Conservation (phyloP, 2,888 invertebrate genomes). For the Scaptomyza flava region DNA sequence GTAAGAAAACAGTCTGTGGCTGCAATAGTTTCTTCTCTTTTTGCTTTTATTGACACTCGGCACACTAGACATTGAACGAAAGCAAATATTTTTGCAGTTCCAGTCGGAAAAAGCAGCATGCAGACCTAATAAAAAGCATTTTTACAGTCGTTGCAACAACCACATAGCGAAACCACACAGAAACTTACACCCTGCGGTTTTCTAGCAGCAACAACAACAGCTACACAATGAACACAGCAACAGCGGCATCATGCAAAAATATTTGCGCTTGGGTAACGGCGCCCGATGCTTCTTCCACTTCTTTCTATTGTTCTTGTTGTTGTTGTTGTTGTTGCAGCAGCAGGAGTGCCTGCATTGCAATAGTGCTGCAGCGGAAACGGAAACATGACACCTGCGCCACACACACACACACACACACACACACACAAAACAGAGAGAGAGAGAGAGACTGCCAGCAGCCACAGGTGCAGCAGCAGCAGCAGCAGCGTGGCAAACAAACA, state of each 20-base stretch:
- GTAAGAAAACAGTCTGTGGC: neutral
- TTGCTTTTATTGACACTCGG: constrained; percentile 64
- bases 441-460: neutral
- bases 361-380: constrained; percentile 69
- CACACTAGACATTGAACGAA: constrained; percentile 59
- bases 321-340: constrained; percentile 15
- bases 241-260: constrained; percentile 58
- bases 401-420: constrained; percentile 27
- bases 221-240: constrained; percentile 6
- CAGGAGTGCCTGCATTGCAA: constrained; percentile 19
- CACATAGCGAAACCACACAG: constrained; percentile 12
- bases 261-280: constrained; percentile 63
- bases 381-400: constrained; percentile 74
- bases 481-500: constrained; percentile 43
- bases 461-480: constrained; percentile 2
- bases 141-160: constrained; percentile 18
- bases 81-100: constrained; percentile 64
- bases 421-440: constrained; percentile 2
- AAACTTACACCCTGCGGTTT: constrained; percentile 31
- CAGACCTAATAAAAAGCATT: constrained; percentile 50
- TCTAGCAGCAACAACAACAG: constrained; percentile 28
- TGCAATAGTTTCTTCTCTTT: constrained; percentile 1
- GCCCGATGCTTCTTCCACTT: constrained; percentile 9
- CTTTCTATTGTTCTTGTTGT: neutral
- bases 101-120: constrained; percentile 20